Base-by-base conservation (phyloP, 2,113 vertebrate genomes). In the Mastomys natalensis region DNA sequence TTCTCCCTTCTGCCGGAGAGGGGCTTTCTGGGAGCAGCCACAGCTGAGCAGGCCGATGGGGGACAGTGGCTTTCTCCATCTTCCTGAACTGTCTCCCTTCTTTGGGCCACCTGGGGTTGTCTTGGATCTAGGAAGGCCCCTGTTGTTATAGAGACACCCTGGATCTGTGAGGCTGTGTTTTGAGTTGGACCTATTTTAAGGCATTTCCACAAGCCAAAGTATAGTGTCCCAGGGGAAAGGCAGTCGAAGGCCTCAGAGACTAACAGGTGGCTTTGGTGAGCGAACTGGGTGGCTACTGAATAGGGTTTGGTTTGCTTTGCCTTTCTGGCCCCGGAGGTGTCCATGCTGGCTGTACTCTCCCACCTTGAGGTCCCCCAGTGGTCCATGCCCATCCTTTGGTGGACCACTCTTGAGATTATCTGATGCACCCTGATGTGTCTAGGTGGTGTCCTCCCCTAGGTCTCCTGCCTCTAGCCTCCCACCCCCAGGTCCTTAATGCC, bases 1-100 rank as follows among this genome's bases (percentile, higher is more conserved):
- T 4, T 5, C 0, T 0, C 1, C 22, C 12, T 26, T 53, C 37
- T 58, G 76, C 5, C 17, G 22, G 37, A 11, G 0, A 12, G 34
- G 51, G 11, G 10, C 82, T 74, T 45, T 68, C 43, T 24, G 29
- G 40, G 45, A 87, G 85, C 12, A 53, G 58, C 62, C 3, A 9
- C n/a, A 16, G n/a, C 37, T 48, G 9, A 21, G 29, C 26, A 7
- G 4, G 62, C 19, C 24, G 84, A 29, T 15, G 2, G 4, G 10
- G 3, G 9, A 8, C 24, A 64, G 86, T 1, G 4, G 24, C 40
- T 40, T 37, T 48, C 37, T n/a, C 29, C 64, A 26, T 82, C 37
- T 62, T 15, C 3, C 10, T 64, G 43, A 4, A 3, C 53, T 40
- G 1, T 16, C 1, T 76, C 55, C 11, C 48, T 72, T 68, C 40